Evolutionary conservation across 2,113 vertebrate genomes (phyloP).

Genomic region (Aptenodytes patagonicus): DNA sequence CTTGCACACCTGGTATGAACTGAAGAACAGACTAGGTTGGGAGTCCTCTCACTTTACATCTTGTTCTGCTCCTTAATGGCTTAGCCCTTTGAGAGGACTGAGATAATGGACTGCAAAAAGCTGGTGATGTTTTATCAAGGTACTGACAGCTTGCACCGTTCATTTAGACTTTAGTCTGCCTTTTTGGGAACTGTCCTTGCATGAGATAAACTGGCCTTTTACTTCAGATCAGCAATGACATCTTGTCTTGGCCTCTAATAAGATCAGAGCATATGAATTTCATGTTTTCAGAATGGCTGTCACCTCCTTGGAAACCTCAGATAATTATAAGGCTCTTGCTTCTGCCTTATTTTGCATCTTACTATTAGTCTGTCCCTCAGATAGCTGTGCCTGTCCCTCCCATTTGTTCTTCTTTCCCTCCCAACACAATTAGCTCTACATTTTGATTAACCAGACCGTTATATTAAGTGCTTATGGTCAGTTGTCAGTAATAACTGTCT

Average conservation of each 20-base stretch:
- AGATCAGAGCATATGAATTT: constrained; percentile 16
- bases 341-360: constrained; percentile 23
- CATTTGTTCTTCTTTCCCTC: not conserved
- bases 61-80: not conserved
- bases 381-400: not conserved
- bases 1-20: not conserved
- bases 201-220: constrained; percentile 35
- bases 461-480: not conserved
- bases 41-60: not conserved
- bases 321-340: constrained; percentile 3
- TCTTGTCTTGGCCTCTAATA: constrained; percentile 29
- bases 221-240: constrained; percentile 28
- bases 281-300: constrained; percentile 22
- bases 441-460: constrained; percentile 22
- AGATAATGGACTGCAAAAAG: not conserved
- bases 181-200: not conserved
- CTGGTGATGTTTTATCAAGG: not conserved
- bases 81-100: not conserved
- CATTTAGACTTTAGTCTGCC: not conserved
- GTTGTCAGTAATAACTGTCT: not conserved
- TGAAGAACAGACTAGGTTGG: not conserved
- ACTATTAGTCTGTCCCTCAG: not conserved
- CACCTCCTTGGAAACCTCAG: constrained; percentile 22
- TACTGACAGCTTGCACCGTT: not conserved
- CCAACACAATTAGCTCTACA: constrained; percentile 9